Evolutionary conservation across 1,140 invertebrate species (phyloP).

Genomic region (Dendroctonus ponderosae): DNA sequence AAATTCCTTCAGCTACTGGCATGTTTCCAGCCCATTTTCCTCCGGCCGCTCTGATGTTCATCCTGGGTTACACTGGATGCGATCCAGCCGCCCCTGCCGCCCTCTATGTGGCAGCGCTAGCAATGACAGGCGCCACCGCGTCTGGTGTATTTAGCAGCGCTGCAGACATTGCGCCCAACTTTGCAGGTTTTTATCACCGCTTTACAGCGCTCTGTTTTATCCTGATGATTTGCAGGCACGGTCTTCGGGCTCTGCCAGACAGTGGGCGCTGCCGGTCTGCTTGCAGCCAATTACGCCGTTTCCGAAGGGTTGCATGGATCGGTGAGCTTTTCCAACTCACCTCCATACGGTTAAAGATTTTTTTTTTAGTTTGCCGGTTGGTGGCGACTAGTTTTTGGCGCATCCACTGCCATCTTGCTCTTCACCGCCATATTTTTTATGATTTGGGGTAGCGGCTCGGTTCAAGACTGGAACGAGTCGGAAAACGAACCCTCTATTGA

Average conservation of each 20-base stretch:
- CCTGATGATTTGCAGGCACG: constrained; percentile 49
- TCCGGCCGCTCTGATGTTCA: constrained; percentile 60
- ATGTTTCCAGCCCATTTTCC: constrained; percentile 56
- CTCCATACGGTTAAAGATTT: constrained; percentile 8
- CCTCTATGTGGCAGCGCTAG: constrained; percentile 58
- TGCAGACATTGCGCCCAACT: constrained; percentile 58
- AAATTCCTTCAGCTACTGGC: neutral
- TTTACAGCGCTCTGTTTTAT: neutral
- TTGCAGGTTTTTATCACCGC: constrained; percentile 43
- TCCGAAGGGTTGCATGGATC: constrained; percentile 60
- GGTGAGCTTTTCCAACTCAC: constrained; percentile 49
- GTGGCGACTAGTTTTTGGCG: constrained; percentile 59
- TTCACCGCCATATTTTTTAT: constrained; percentile 57
- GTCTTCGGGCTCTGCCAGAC: constrained; percentile 60
- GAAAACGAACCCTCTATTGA: constrained; percentile 44
- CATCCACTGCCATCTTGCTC: constrained; percentile 57
- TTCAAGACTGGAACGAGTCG: constrained; percentile 56
- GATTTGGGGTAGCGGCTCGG: constrained; percentile 57
- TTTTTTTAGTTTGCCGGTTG: constrained; percentile 55
- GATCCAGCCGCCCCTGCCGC: constrained; percentile 60
- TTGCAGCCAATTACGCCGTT: constrained; percentile 61
- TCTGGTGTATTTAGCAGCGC: constrained; percentile 59
- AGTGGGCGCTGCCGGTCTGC: constrained; percentile 57
- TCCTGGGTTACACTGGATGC: constrained; percentile 60
- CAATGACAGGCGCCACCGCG: constrained; percentile 59